A percentile compares a stretch with the other conserved stretches of the same genome.
These are phyloP conservation scores for Megaustenia siamemsis DNA, from an alignment of 2,888 invertebrate genomes.

Conservation along the genomic window DNA sequence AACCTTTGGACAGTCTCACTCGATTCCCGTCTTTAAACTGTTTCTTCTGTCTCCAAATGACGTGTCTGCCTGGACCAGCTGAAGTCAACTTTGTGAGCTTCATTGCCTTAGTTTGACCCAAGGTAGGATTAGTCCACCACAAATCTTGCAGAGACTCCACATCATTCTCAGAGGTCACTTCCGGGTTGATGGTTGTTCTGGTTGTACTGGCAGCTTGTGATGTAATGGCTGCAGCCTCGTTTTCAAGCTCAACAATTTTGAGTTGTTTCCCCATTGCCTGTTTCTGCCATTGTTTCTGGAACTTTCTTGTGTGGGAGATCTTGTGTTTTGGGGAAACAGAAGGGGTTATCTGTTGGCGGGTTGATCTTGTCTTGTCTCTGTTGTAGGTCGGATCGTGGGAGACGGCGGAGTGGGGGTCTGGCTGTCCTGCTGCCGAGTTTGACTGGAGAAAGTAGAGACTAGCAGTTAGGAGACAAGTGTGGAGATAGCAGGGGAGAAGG, in stretches of 20 bases:
- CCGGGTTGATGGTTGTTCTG: background rate
- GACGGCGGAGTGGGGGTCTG: background rate
- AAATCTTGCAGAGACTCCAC: background rate
- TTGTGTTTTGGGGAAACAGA: background rate
- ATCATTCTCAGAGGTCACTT: background rate
- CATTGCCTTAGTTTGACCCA: background rate
- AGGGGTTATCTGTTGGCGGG: background rate
- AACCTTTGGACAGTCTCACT: background rate
- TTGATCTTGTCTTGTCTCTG: too few species aligned
- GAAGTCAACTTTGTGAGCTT: background rate
- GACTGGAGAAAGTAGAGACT: background rate
- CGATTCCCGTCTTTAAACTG: background rate
- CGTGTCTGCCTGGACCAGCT: background rate
- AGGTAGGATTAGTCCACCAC: slow-evolving; percentile 20
- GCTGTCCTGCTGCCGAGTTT: slow-evolving; percentile 22
- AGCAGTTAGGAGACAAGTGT: background rate
- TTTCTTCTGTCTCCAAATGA: background rate
- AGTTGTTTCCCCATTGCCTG: background rate
- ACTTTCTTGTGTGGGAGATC: background rate
- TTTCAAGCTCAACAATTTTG: background rate
- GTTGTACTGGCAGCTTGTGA: background rate
- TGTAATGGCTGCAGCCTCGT: background rate
- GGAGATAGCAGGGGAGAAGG: background rate
- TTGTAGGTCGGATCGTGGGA: background rate
- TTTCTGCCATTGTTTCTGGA: background rate